These are phyloP conservation scores for Lapara coniferarum DNA, from an alignment of 2,888 invertebrate species.

Conservation along the genomic window DNA sequence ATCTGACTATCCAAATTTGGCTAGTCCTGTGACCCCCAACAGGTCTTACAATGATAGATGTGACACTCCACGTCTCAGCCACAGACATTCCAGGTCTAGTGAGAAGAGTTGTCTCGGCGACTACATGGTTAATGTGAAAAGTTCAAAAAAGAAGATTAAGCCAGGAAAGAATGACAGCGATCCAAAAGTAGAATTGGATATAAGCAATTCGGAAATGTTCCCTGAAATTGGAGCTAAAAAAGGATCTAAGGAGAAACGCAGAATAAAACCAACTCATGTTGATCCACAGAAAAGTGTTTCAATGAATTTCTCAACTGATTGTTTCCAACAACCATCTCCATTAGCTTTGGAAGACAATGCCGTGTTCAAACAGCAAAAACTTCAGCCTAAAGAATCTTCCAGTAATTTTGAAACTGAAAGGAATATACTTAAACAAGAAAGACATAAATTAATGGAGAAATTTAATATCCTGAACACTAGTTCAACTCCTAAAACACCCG, in stretches of 20 bases:
- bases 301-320: conserved; percentile 64
- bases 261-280: conserved; percentile 83
- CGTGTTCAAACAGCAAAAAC: conserved; percentile 64
- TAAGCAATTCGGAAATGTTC: conserved; percentile 71
- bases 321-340: conserved; percentile 63
- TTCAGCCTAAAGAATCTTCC: conserved; percentile 60
- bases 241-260: conserved; percentile 63
- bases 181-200: conserved; percentile 61
- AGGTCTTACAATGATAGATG: conserved; percentile 65
- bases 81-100: conserved; percentile 62
- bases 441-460: conserved; percentile 76
- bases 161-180: conserved; percentile 58
- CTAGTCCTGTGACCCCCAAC: conserved; percentile 67
- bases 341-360: conserved; percentile 65
- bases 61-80: conserved; percentile 66
- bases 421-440: conserved; percentile 71
- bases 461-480: conserved; percentile 70
- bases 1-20: conserved; percentile 53
- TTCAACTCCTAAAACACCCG: conserved; percentile 50
- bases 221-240: conserved; percentile 74
- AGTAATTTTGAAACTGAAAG: conserved; percentile 70
- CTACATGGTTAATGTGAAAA: conserved; percentile 63
- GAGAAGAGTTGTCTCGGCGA: conserved; percentile 74
- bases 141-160: conserved; percentile 63
- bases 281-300: conserved; percentile 68